Percentiles rank a stretch among this genome's conserved stretches.
Conservation (phyloP, 2,797 vertebrate species). For the Siniperca scherzeri region DNA sequence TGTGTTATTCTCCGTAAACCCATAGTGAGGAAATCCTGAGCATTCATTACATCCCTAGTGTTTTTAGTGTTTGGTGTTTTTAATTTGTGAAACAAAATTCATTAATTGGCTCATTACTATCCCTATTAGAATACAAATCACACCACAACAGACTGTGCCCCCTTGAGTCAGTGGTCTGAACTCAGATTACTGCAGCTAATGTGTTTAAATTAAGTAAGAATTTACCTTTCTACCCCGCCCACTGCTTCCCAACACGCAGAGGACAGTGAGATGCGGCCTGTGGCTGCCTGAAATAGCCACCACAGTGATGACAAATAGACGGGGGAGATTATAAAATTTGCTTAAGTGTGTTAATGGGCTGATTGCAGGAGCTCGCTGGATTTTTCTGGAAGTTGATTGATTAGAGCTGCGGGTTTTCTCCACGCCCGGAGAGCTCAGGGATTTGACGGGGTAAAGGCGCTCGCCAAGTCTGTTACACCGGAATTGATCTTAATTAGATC, state of each 20-base stretch:
- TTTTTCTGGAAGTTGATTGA: constrained; percentile 95
- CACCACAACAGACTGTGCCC: constrained; percentile 60
- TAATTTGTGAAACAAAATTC: constrained; percentile 69
- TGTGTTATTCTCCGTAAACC: constrained; percentile 69
- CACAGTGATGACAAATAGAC: constrained; percentile 91
- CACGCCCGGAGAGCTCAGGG: constrained; percentile 93
- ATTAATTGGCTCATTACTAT: constrained; percentile 76
- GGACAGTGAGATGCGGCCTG: constrained; percentile 50
- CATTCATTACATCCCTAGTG: constrained; percentile 74
- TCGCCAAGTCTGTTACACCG: constrained; percentile 98
- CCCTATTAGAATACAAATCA: constrained; percentile 65
- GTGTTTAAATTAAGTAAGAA: constrained; percentile 64
- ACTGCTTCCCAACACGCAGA: constrained; percentile 27
- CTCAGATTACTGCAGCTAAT: constrained; percentile 70
- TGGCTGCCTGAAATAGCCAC: constrained; percentile 72
- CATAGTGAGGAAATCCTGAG: constrained; percentile 64
- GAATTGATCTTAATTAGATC: constrained; percentile 99
- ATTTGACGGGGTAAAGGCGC: constrained; percentile 91
- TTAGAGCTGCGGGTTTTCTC: constrained; percentile 94
- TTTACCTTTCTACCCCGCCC: constrained; percentile 57
- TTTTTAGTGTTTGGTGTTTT: constrained; percentile 64
- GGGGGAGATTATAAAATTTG: constrained; percentile 96
- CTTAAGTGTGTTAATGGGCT: constrained; percentile 98
- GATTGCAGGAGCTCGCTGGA: constrained; percentile 89
- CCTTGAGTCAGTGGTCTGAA: constrained; percentile 67